Evolutionary conservation across 2,797 vertebrate genomes (phyloP).

Genomic region (Sebastes taczanowskii): DNA sequence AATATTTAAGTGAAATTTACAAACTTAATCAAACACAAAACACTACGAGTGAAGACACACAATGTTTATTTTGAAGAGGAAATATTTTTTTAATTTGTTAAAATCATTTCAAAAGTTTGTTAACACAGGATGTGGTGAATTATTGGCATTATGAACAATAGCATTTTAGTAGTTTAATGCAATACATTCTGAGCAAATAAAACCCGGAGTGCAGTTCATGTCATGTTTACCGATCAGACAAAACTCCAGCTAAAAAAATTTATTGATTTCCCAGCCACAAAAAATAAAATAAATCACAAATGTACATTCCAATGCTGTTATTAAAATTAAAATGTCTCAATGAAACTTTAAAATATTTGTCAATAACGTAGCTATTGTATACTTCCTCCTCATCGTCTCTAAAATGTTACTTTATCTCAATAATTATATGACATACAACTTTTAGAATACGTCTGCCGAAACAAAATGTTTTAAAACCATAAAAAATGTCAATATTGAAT

Average conservation of each 20-base stretch:
- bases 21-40: background rate
- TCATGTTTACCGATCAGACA: background rate
- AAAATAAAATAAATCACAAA: background rate
- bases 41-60: background rate
- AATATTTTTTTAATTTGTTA: background rate
- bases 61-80: background rate
- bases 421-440: background rate
- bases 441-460: background rate
- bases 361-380: background rate
- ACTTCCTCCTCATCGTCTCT: background rate
- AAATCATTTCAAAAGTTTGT: background rate
- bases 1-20: background rate
- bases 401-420: background rate
- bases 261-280: background rate
- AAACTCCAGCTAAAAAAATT: background rate
- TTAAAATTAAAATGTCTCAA: background rate
- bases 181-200: background rate
- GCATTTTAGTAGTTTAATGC: background rate
- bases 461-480: background rate
- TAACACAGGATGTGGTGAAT: background rate
- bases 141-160: background rate
- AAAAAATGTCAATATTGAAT: background rate
- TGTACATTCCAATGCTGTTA: background rate
- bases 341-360: background rate
- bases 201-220: background rate